These are phyloP conservation scores for Homalodisca vitripennis DNA, from an alignment of 1,140 invertebrate species.

Conservation along the genomic window DNA sequence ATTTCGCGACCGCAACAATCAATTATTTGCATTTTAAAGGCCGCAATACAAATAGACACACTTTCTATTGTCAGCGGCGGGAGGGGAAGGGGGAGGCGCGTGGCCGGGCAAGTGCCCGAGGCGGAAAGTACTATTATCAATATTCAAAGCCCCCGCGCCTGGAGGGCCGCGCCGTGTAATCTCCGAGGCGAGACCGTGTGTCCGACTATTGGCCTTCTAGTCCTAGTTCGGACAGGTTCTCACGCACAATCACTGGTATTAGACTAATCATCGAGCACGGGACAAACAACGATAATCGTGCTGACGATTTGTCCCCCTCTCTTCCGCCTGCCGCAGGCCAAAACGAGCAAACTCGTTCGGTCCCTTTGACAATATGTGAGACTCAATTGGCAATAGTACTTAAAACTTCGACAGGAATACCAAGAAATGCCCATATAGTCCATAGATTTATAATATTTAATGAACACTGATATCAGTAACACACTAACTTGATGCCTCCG, in stretches of 20 bases:
- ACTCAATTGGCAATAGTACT: no score
- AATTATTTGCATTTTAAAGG: constrained; percentile 25
- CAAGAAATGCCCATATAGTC: no score
- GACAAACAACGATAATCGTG: not conserved
- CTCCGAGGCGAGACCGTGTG: not conserved
- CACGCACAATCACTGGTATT: constrained; percentile 10
- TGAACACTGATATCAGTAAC: no score
- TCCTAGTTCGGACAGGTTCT: not conserved
- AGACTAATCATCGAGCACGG: not conserved
- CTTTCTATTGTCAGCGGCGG: constrained; percentile 2
- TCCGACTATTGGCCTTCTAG: not conserved
- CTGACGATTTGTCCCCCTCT: no score
- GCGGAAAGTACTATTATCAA: not conserved
- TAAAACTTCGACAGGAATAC: no score
- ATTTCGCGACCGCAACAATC: constrained; percentile 20
- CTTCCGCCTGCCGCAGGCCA: no score
- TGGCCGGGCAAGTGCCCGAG: not conserved
- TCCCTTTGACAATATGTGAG: no score
- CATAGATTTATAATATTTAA: no score
- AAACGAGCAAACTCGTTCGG: no score
- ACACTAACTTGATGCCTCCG: no score
- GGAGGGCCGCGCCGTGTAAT: not conserved
- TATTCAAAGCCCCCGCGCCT: not conserved
- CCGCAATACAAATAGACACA: constrained; percentile 24
- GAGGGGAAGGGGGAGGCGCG: not conserved